These are phyloP conservation scores for Palythoa caribaeorum DNA, from an alignment of 92 coral and sea anemone genomes.

Conservation along the genomic window DNA sequence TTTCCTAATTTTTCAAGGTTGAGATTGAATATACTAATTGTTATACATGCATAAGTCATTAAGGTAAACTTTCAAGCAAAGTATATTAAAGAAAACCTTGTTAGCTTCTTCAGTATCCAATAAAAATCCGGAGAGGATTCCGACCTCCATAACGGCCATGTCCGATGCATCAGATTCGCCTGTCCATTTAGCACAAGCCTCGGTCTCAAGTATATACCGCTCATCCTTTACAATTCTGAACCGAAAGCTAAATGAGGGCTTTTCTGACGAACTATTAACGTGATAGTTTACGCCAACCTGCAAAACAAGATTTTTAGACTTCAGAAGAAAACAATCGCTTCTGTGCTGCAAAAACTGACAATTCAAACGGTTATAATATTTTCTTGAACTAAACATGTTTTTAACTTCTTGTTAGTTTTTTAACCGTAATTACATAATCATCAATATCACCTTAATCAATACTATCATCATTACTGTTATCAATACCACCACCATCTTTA, in stretches of 20 bases:
- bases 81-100: conserved; percentile 57
- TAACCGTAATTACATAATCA: too few relatives aligned
- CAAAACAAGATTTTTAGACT: not conserved
- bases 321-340: not conserved
- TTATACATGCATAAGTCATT: not conserved
- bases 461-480: too few relatives aligned
- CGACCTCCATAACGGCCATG: conserved; percentile 97
- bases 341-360: too few relatives aligned
- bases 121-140: conserved; percentile 82
- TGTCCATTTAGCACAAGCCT: conserved; percentile 88
- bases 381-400: too few relatives aligned
- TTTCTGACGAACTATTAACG: conserved; percentile 79
- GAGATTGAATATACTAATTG: too few relatives aligned
- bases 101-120: conserved; percentile 72
- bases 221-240: conserved; percentile 73
- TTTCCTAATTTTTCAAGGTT: too few relatives aligned
- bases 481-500: too few relatives aligned
- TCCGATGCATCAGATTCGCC: conserved; percentile 80
- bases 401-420: too few relatives aligned
- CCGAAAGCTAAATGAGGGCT: conserved; percentile 72
- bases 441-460: too few relatives aligned
- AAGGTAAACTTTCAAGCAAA: not conserved
- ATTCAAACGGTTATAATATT: too few relatives aligned
- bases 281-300: conserved; percentile 89
- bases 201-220: conserved; percentile 63